A percentile compares a stretch with the other conserved stretches of the same genome.
These are phyloP conservation scores for Sebastes kiyomatsui DNA, from an alignment of 2,797 vertebrate genomes.

Conservation along the genomic window DNA sequence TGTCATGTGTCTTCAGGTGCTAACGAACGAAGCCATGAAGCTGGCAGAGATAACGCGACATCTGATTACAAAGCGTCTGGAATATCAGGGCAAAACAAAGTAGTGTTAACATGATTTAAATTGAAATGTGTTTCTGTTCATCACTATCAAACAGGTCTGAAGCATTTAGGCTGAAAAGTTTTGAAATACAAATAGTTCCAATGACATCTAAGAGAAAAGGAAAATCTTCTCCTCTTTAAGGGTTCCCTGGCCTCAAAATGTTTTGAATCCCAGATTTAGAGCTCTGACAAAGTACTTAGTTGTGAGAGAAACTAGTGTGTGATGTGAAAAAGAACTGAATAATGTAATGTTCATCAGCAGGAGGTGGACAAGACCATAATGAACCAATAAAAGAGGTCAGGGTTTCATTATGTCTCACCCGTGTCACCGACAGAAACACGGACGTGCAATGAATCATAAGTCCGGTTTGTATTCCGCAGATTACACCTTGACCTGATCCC, in stretches of 20 bases:
- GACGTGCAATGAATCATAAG: conserved; percentile 41
- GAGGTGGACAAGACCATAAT: conserved; percentile 37
- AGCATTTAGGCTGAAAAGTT: too few species aligned
- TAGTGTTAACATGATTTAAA: too few species aligned
- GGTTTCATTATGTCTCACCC: conserved; percentile 36
- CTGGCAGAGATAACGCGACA: accelerated
- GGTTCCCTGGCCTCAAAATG: too few species aligned
- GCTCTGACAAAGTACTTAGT: conserved; percentile 8
- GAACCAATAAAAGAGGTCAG: conserved; percentile 49
- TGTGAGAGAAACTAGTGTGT: conserved; percentile 17
- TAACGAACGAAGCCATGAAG: too few species aligned
- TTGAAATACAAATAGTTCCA: too few species aligned
- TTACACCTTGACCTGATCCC: conserved; percentile 38
- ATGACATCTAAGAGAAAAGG: too few species aligned
- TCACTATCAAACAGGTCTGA: too few species aligned
- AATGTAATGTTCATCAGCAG: conserved; percentile 41
- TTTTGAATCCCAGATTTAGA: accelerated
- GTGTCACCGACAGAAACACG: conserved; percentile 21
- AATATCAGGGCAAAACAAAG: too few species aligned
- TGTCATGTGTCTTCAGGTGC: too few species aligned
- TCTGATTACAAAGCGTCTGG: accelerated
- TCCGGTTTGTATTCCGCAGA: conserved; percentile 31
- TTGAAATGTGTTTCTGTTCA: too few species aligned
- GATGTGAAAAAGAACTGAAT: conserved; percentile 48
- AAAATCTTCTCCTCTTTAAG: too few species aligned